Conservation (phyloP, 2,888 invertebrate species). For the Melanargia galathea region DNA sequence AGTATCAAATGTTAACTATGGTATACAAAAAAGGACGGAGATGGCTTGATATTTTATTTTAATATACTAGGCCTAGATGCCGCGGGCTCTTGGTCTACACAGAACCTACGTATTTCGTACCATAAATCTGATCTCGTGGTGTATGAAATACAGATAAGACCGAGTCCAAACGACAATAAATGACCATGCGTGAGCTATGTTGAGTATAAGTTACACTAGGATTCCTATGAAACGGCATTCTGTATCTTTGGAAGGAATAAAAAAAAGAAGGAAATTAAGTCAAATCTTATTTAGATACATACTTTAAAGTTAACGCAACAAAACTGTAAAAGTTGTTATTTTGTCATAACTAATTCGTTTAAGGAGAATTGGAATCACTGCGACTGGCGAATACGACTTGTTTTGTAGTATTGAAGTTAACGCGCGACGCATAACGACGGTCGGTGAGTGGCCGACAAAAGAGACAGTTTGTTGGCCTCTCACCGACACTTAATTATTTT, state of each 20-base stretch:
- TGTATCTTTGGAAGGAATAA: conserved; percentile 5
- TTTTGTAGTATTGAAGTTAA: too few relatives aligned
- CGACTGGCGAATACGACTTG: too few relatives aligned
- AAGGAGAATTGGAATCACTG: too few relatives aligned
- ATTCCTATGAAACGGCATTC: conserved; percentile 26
- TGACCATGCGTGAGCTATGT: conserved; percentile 71
- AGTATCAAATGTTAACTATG: too few relatives aligned
- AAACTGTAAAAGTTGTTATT: too few relatives aligned
- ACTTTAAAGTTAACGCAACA: too few relatives aligned
- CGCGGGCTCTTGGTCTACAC: conserved; percentile 32
- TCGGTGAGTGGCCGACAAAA: too few relatives aligned
- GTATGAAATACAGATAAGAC: conserved; percentile 62
- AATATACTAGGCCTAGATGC: neutral
- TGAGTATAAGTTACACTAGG: conserved; percentile 30
- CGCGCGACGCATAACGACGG: too few relatives aligned
- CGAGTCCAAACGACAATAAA: conserved; percentile 66
- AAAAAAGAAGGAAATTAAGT: neutral
- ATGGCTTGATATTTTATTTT: neutral
- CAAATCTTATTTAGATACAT: too few relatives aligned
- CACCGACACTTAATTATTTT: too few relatives aligned
- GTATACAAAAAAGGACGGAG: neutral
- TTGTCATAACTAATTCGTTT: too few relatives aligned
- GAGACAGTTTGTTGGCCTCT: too few relatives aligned
- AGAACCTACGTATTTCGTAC: conserved; percentile 51
- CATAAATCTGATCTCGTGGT: conserved; percentile 56